Evolutionary conservation across 2,113 vertebrate species (phyloP).

Genomic region (Tringa solitaria): DNA sequence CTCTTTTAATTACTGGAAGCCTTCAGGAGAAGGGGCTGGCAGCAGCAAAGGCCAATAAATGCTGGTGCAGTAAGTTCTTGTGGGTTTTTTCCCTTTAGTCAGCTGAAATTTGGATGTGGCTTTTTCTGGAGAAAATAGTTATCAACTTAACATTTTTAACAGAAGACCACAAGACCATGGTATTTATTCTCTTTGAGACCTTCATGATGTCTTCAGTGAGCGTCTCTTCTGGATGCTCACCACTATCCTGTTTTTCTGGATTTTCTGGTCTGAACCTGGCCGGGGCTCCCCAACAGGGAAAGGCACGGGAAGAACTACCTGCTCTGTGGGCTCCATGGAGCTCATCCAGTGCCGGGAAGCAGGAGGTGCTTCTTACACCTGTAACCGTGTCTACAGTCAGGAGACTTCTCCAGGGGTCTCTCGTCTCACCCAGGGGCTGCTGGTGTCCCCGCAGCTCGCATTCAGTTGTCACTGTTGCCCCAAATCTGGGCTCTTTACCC

Average conservation of each 20-base stretch:
- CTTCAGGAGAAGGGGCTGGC: not conserved
- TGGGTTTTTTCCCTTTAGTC: not conserved
- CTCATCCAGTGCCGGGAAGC: not conserved
- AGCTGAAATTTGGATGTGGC: not conserved
- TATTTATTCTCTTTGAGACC: not conserved
- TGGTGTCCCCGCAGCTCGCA: not conserved
- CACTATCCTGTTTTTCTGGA: fast-evolving
- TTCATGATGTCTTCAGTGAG: not conserved
- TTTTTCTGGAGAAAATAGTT: not conserved
- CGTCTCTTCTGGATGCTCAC: not conserved
- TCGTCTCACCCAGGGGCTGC: not conserved
- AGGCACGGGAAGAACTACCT: fast-evolving
- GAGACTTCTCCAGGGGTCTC: fast-evolving
- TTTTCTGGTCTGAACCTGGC: not conserved
- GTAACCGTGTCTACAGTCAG: fast-evolving
- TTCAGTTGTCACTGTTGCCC: no score
- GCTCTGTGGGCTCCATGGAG: fast-evolving
- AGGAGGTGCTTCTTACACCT: no score
- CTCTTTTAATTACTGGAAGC: not conserved
- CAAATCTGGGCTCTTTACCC: no score
- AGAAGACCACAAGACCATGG: no score
- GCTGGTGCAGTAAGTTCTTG: not conserved
- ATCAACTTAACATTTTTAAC: not conserved
- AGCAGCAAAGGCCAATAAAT: not conserved
- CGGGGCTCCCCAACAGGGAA: not conserved